phyloP scores from a whole-genome alignment of 2,888 invertebrate species.

The Trachelus troglodyta region DNA sequence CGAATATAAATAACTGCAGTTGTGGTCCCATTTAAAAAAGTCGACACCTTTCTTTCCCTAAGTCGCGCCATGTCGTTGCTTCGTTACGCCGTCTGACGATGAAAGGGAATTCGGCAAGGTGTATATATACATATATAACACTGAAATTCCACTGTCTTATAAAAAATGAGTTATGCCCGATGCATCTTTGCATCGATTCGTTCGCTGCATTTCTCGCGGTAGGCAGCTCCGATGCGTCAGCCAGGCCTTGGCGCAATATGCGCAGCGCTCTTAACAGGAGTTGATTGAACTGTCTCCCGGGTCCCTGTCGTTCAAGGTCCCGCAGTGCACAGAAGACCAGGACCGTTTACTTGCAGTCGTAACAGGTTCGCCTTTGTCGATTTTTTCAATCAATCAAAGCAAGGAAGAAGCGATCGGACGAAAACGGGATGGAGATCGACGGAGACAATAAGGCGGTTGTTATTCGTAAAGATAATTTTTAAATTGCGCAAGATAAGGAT shows the following conservation, averaged over 20 bases:
- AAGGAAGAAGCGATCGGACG: too few species aligned
- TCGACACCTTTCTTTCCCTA: background rate
- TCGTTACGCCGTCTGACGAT: background rate
- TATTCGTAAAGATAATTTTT: background rate
- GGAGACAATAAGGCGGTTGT: background rate
- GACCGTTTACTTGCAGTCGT: background rate
- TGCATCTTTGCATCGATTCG: background rate
- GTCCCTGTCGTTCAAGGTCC: conserved; percentile 18
- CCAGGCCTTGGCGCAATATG: conserved; percentile 30
- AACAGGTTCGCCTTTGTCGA: background rate
- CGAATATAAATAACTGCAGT: background rate
- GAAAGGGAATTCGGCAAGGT: background rate
- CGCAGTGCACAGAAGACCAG: background rate
- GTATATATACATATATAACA: background rate
- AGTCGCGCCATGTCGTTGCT: background rate
- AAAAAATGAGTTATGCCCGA: background rate
- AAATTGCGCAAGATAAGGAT: background rate
- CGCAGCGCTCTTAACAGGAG: conserved; percentile 26
- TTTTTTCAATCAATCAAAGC: background rate
- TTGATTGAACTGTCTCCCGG: conserved; percentile 9
- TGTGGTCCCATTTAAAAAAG: background rate
- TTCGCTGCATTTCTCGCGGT: background rate
- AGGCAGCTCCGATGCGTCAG: conserved; percentile 36
- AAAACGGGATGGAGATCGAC: too few species aligned
- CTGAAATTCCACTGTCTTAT: background rate